phyloP scores from a whole-genome alignment of 2,888 invertebrate genomes.

The Scaptomyza reducta region DNA sequence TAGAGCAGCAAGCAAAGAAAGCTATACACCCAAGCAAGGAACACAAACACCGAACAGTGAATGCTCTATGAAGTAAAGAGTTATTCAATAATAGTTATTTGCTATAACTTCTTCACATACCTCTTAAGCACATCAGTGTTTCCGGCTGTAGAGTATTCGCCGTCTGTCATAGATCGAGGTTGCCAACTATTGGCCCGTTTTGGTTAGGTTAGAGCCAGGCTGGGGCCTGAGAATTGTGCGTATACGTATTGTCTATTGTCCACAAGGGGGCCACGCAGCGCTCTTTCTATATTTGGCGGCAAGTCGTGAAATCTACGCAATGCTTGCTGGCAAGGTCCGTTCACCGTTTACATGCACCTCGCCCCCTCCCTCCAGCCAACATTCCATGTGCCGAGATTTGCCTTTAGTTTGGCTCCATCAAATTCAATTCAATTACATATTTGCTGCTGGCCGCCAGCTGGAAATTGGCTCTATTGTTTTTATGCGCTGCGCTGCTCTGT shows the following conservation, averaged over 20 bases:
- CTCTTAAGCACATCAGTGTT: no score
- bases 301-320: slow-evolving; percentile 67
- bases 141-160: slow-evolving; percentile 17
- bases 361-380: slow-evolving; percentile 20
- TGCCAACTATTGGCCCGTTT: slow-evolving; percentile 44
- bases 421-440: slow-evolving; percentile 72
- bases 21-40: neutral
- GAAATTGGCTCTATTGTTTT: slow-evolving; percentile 72
- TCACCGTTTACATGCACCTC: slow-evolving; percentile 16
- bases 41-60: slow-evolving; percentile 6
- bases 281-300: slow-evolving; percentile 65
- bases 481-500: slow-evolving; percentile 38
- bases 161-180: slow-evolving; percentile 11
- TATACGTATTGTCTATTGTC: slow-evolving; percentile 70
- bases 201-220: slow-evolving; percentile 24
- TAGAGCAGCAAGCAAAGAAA: slow-evolving; percentile 2
- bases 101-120: neutral
- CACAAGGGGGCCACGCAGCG: slow-evolving; percentile 49
- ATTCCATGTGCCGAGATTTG: slow-evolving; percentile 68
- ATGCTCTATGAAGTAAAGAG: neutral
- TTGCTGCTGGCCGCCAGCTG: slow-evolving; percentile 29
- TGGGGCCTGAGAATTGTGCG: slow-evolving; percentile 66
- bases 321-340: slow-evolving; percentile 41
- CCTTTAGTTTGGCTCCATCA: slow-evolving; percentile 46
- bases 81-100: no score